Base-by-base conservation (phyloP, 1,140 invertebrate genomes). In the Neodiprion pinetum region DNA sequence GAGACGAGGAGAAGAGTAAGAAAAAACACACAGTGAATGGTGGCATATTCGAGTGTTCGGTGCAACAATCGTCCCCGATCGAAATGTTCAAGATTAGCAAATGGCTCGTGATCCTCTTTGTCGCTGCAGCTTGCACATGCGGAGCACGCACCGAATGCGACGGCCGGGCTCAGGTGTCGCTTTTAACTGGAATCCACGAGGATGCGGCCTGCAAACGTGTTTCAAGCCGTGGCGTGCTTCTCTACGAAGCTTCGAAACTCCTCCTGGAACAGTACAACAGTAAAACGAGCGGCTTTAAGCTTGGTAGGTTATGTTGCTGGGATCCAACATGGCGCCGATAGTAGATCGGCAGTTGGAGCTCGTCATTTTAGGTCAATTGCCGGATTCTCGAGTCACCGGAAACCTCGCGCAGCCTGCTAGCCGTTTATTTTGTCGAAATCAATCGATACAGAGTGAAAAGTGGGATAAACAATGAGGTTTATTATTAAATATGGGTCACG, bases 231-330 rank as follows among this genome's bases (percentile, higher is more conserved):
- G 86, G 86, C 70, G 83, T 88, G 66, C 78, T 83, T 11, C 75
- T 86, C 3, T 86, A 82, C 74, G 86, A 88, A 74, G 86, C 86
- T 72, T 84, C 86, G 67, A 85, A 83, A 65, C 76, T 83, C 14
- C 72, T 88, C 53, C 72, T 79, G n/a, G 83, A 83, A 17, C 76
- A 79, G 79, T 80, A 87, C 80, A 88, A 88, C 74, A 84, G 83
- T 21, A 84, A 83, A 61, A 82, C 82, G 0, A 74, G 79, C 48
- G 83, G 78, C 72, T 80, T 80, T 17, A 80, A 88, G 48, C 81
- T 88, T 53, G 85, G 86, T 87, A 79, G 78, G 9, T 70, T 72
- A n/a, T 49, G 10, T 1, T 21, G 17, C 17, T 21, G 17, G 17
- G 17, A 21, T 21, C 17, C 17, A 21, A 21, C 17, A 21, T 21